A percentile compares a stretch with the other conserved stretches of the same genome.
These are phyloP conservation scores for Trachelus stipa DNA, from an alignment of 2,888 invertebrate species.

Conservation along the genomic window DNA sequence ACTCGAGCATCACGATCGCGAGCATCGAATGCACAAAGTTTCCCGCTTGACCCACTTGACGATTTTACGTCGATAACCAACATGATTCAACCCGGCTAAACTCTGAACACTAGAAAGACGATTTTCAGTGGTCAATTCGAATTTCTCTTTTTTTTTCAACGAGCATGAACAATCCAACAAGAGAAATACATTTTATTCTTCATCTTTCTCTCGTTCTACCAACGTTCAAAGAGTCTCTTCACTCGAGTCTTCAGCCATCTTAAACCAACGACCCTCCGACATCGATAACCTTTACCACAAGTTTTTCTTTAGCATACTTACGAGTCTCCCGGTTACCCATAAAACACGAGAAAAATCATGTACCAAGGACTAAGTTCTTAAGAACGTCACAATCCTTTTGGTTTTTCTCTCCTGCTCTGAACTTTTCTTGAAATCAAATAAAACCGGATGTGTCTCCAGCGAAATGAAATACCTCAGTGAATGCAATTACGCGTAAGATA, in stretches of 20 bases:
- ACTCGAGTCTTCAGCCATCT: not conserved
- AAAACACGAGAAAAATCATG: not conserved
- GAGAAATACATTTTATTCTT: not conserved
- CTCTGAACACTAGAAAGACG: not conserved
- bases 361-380: not conserved
- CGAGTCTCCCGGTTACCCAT: not conserved
- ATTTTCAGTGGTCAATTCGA: not conserved
- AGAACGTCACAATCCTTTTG: not conserved
- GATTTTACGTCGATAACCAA: constrained; percentile 47
- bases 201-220: not conserved
- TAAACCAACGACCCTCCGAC: not conserved
- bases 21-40: not conserved
- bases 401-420: not conserved
- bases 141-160: not conserved
- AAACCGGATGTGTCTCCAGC: not conserved
- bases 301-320: not conserved
- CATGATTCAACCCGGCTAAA: not conserved
- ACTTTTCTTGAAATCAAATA: not conserved
- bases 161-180: not conserved
- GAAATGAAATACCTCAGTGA: not conserved
- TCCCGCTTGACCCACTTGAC: constrained; percentile 47
- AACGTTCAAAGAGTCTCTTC: not conserved
- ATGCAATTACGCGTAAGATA: not conserved
- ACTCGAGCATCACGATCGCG: not conserved
- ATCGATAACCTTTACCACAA: not conserved